A percentile compares a stretch with the other conserved stretches of the same genome.
Evolutionary conservation across 2,797 vertebrate species (phyloP).

Genomic region (Hyperoplus lanceolatus): DNA sequence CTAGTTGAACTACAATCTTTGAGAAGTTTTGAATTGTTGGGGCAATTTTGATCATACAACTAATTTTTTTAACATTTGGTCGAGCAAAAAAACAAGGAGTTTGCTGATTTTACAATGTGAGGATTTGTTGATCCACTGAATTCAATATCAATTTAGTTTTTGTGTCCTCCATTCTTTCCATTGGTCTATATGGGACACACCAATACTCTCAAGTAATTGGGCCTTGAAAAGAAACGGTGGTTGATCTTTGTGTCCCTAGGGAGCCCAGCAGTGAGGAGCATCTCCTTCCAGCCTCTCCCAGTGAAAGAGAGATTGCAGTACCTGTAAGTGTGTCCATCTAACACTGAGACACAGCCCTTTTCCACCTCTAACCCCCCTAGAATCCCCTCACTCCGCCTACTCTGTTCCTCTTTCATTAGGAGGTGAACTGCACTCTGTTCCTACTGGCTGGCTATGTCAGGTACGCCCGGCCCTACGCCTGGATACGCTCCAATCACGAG

Average conservation of each 20-base stretch:
- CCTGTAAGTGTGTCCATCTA: constrained; percentile 73
- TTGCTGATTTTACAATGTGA: background rate
- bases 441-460: constrained; percentile 87
- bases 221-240: background rate
- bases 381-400: background rate
- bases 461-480: constrained; percentile 86
- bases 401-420: constrained; percentile 65
- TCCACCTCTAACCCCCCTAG: background rate
- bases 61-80: too few species aligned
- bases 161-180: background rate
- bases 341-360: background rate
- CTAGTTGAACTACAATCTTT: too few species aligned
- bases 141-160: background rate
- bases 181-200: background rate
- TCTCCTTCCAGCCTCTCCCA: constrained; percentile 87
- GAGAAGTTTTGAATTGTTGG: too few species aligned
- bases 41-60: too few species aligned
- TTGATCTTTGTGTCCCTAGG: constrained; percentile 31
- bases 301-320: constrained; percentile 85
- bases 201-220: background rate
- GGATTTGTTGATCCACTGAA: background rate
- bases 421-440: constrained; percentile 89
- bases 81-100: too few species aligned
- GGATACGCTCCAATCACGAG: constrained; percentile 90
- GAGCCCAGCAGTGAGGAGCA: constrained; percentile 75